Percentiles rank a stretch among this genome's conserved stretches.
These are phyloP conservation scores for Leptocoma aspasia DNA, from an alignment of 2,113 vertebrate genomes.

Conservation along the genomic window DNA sequence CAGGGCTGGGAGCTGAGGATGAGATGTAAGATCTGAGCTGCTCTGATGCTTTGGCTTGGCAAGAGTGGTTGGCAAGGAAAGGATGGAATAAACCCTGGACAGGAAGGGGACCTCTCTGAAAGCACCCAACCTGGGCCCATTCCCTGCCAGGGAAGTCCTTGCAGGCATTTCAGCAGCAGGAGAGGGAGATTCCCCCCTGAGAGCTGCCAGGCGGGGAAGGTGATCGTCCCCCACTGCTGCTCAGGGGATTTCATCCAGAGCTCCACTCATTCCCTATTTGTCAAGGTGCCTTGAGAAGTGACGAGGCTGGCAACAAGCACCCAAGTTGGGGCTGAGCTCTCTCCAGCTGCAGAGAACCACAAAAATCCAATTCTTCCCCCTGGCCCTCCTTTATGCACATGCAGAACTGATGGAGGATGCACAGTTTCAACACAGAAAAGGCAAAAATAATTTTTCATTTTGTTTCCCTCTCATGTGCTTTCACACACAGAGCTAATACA, in stretches of 20 bases:
- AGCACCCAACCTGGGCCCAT: not conserved
- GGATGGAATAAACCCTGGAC: not conserved
- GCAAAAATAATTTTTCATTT: not conserved
- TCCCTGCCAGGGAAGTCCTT: not conserved
- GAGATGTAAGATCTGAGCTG: not conserved
- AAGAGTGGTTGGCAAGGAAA: not conserved
- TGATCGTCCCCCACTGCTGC: not conserved
- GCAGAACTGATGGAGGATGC: not conserved
- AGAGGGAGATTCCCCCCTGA: not conserved
- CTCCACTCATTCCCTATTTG: accelerated
- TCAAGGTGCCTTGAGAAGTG: not conserved
- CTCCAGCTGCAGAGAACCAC: not conserved
- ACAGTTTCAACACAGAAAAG: not conserved
- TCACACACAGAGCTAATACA: not conserved
- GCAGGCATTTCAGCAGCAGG: not conserved
- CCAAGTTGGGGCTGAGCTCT: accelerated
- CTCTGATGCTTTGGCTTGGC: not conserved
- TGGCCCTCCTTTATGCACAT: not conserved
- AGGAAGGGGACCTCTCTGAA: not conserved
- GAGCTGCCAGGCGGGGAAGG: not conserved
- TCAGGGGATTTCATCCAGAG: not conserved
- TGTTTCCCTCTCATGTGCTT: not conserved
- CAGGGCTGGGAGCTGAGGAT: not conserved
- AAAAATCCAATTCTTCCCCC: not conserved
- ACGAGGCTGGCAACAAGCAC: not conserved